A percentile compares a stretch with the other conserved stretches of the same genome.
phyloP scores from a whole-genome alignment of 2,797 vertebrate species.

The Ispidina picta region DNA sequence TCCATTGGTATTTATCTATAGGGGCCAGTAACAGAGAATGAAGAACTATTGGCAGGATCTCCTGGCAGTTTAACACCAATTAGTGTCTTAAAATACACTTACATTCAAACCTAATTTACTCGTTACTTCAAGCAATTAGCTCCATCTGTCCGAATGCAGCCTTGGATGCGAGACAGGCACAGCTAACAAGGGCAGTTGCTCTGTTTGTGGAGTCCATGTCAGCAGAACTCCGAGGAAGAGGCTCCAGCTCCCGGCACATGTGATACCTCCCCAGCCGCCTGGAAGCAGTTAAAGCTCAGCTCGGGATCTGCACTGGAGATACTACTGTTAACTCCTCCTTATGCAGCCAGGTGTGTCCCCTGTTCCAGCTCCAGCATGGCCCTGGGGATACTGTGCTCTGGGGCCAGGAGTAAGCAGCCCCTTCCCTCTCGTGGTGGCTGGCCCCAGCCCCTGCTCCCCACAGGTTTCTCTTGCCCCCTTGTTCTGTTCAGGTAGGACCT shows the following conservation, averaged over 20 bases:
- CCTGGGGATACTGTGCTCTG: accelerated
- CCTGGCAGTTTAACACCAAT: constrained; percentile 1
- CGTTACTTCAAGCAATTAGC: neutral
- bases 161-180: neutral
- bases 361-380: neutral
- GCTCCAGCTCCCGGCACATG: neutral
- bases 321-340: neutral
- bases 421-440: neutral
- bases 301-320: neutral
- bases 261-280: neutral
- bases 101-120: constrained; percentile 13
- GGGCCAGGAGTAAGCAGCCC: neutral
- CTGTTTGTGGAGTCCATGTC: neutral
- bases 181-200: neutral
- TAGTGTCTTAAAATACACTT: constrained; percentile 20
- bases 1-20: neutral
- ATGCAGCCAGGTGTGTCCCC: neutral
- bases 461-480: neutral
- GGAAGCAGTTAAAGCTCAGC: neutral
- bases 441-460: neutral
- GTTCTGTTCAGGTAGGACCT: neutral
- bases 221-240: neutral
- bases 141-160: constrained; percentile 1
- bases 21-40: neutral
- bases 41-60: neutral